phyloP scores from a whole-genome alignment of 2,888 invertebrate species.

The Hirtodrosophila trivittata region DNA sequence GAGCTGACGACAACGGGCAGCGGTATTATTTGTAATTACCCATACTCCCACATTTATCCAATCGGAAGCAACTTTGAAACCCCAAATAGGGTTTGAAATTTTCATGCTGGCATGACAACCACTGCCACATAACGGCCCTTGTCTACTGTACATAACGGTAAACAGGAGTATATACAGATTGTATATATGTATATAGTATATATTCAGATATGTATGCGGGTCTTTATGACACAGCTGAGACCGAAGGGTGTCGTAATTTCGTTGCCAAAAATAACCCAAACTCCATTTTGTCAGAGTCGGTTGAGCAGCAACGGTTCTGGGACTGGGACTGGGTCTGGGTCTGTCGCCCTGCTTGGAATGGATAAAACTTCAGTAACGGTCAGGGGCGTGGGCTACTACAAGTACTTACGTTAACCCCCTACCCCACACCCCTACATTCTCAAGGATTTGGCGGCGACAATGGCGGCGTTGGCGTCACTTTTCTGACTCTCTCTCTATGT shows the following conservation, averaged over 20 bases:
- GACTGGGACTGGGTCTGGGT: background rate
- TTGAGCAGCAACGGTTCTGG: background rate
- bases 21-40: conserved; percentile 80
- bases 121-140: conserved; percentile 25
- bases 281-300: conserved; percentile 64
- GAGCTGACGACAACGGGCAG: conserved; percentile 10
- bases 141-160: conserved; percentile 37
- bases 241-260: conserved; percentile 79
- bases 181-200: conserved; percentile 10
- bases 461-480: conserved; percentile 19
- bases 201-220: conserved; percentile 20
- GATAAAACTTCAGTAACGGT: background rate
- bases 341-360: conserved; percentile 6
- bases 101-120: conserved; percentile 65
- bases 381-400: conserved; percentile 5
- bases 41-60: conserved; percentile 79
- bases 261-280: conserved; percentile 74
- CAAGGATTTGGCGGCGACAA: conserved; percentile 15
- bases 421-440: background rate
- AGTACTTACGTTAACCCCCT: background rate
- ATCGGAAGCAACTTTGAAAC: conserved; percentile 82
- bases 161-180: conserved; percentile 7
- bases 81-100: conserved; percentile 78
- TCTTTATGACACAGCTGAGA: conserved; percentile 58
- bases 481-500: conserved; percentile 19